Evolutionary conservation across 2,888 invertebrate genomes (phyloP), one percentile per base, ranked within the genome.

Genomic region (Drosophila longiperda): DNA sequence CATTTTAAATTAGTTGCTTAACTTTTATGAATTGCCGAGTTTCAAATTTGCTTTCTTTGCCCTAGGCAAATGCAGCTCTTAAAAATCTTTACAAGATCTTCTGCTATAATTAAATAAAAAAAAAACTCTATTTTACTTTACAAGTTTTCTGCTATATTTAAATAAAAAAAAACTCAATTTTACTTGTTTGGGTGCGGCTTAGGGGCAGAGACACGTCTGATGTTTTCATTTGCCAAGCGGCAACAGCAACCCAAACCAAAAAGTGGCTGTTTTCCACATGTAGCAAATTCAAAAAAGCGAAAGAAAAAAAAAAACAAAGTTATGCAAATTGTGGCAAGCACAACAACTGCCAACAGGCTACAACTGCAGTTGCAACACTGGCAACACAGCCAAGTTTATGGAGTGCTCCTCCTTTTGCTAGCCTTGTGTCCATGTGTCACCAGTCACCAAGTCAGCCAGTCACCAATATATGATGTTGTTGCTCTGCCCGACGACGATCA

Each of bases 341-440:
- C 54, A 69, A 53, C 64, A 63, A 42, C 63, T 61, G 59, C 40
- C 45, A 60, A 15, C 15, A 15, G 45, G 12, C 45, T 45, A 23
- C 64, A 54, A 38, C 26, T 53, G 45, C 77, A 61, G 49, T 71
- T 36, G 49, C 59, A 69, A 55, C 83, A 69, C 80, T 57, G 79
- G 49, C 66, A 60, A 53, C 74, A 45, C 64, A 62, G 60, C 63
- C 82, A 87, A 84, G 82, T 82, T 82, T 82, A 82, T 87, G 72
- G 88, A 82, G 82, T 82, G 82, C 62, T 53, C 63, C 62, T 64
- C 66, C 87, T 64, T 70, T 73, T 61, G 66, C 73, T 32, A 61
- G 75, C 72, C 71, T 73, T 77, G 86, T 90, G 87, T 87, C 77
- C 82, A 87, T 89, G 90, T 87, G 90, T 87, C 87, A 87, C 71